phyloP scores from a whole-genome alignment of 2,888 invertebrate genomes.

The Epirrita christyi region DNA sequence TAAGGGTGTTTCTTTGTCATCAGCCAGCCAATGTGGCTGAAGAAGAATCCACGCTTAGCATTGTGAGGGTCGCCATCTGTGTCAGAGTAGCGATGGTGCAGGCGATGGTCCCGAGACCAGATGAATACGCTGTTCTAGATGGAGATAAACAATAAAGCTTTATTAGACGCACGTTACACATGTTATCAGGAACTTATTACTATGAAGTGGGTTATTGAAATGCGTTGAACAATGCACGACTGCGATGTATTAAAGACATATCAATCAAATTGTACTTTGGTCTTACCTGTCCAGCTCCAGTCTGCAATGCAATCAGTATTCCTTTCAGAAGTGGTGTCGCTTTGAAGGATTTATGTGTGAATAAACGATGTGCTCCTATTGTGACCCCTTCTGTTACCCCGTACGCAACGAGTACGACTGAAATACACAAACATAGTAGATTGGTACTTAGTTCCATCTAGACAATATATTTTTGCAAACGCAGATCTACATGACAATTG shows the following conservation, averaged over 20 bases:
- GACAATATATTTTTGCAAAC: no score
- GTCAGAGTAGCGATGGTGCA: slow-evolving; percentile 90
- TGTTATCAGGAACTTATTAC: neutral
- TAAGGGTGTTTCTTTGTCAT: slow-evolving; percentile 91
- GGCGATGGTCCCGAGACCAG: slow-evolving; percentile 92
- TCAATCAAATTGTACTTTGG: neutral
- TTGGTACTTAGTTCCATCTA: neutral
- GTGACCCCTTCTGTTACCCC: slow-evolving; percentile 61
- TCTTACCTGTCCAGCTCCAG: slow-evolving; percentile 87
- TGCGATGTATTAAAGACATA: no score
- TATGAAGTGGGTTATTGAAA: no score
- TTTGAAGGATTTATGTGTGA: slow-evolving; percentile 91
- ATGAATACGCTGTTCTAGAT: slow-evolving; percentile 88
- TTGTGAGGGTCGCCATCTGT: slow-evolving; percentile 92
- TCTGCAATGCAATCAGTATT: slow-evolving; percentile 86
- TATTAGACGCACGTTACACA: neutral
- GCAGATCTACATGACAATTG: no score
- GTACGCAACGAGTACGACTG: neutral
- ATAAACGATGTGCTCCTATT: slow-evolving; percentile 92
- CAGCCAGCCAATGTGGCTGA: slow-evolving; percentile 95
- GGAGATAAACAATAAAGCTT: neutral
- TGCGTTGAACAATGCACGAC: no score
- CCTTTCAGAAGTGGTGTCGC: slow-evolving; percentile 86
- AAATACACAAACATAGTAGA: neutral
- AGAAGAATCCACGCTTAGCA: slow-evolving; percentile 92